These are phyloP conservation scores for Labeo calbasu DNA, from an alignment of 2,797 vertebrate genomes.

Conservation along the genomic window DNA sequence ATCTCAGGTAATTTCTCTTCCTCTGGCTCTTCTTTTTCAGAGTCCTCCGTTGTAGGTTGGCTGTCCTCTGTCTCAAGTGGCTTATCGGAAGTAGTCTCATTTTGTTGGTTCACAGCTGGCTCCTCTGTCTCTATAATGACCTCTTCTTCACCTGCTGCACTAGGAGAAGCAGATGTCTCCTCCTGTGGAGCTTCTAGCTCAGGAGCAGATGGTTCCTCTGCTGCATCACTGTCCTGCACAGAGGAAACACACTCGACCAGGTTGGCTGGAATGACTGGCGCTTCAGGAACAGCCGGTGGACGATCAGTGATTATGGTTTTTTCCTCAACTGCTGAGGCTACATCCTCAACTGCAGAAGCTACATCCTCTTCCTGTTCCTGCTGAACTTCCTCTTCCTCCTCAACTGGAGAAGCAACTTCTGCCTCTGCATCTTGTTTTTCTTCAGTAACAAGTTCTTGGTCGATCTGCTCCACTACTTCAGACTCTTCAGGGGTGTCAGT, in stretches of 20 bases:
- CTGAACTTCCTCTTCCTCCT: constrained; percentile 22
- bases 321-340: neutral
- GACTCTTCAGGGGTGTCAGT: neutral
- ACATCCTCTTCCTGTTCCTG: constrained; percentile 4
- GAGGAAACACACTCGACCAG: constrained; percentile 15
- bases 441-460: constrained; percentile 25
- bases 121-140: constrained; percentile 20
- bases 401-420: neutral
- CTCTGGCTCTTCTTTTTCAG: constrained; percentile 63
- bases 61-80: constrained; percentile 20
- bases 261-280: neutral
- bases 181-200: neutral
- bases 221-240: neutral
- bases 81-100: neutral
- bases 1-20: constrained; percentile 56
- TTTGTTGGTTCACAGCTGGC: constrained; percentile 1
- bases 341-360: neutral
- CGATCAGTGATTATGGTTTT: neutral
- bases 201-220: constrained; percentile 23
- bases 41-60: neutral
- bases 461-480: neutral
- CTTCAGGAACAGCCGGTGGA: neutral
- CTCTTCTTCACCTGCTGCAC: constrained; percentile 14
- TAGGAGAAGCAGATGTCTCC: neutral
- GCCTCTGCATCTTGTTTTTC: neutral